Percentiles rank a stretch among this genome's conserved stretches.
Evolutionary conservation across 2,888 invertebrate genomes (phyloP).

Genomic region (Glaucopsyche alexis): DNA sequence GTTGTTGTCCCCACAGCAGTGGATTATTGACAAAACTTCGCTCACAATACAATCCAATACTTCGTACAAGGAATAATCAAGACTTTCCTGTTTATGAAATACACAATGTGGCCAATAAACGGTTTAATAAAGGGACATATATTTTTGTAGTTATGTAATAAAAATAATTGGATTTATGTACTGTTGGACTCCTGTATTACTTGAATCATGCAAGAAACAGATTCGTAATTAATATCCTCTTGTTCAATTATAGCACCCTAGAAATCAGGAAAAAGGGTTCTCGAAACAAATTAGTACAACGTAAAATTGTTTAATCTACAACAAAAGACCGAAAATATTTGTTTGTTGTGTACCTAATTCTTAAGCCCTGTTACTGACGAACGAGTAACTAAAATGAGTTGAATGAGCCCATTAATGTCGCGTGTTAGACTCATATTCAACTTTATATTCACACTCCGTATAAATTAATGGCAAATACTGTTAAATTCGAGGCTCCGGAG

Average conservation of each 20-base stretch:
- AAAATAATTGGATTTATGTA: neutral
- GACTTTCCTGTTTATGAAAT: neutral
- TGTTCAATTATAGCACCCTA: neutral
- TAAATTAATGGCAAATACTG: slow-evolving; percentile 2
- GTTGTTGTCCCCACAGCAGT: neutral
- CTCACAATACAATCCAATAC: slow-evolving; percentile 9
- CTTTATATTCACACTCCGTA: slow-evolving; percentile 10
- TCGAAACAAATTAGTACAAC: neutral
- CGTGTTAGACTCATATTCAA: neutral
- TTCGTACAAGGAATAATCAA: neutral
- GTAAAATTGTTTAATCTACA: slow-evolving; percentile 8
- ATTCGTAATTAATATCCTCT: neutral
- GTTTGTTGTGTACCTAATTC: slow-evolving; percentile 10
- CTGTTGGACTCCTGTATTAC: neutral
- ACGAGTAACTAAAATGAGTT: neutral
- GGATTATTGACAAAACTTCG: slow-evolving; percentile 7
- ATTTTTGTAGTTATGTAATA: neutral
- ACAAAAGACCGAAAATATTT: neutral
- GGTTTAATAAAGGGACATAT: neutral
- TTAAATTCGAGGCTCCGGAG: slow-evolving; percentile 43
- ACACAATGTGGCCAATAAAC: slow-evolving; percentile 2
- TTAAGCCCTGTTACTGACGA: neutral
- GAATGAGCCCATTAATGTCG: neutral
- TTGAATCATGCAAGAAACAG: neutral
- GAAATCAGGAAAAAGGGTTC: neutral